Base-by-base conservation (phyloP, 2,888 invertebrate genomes). In the Callyntrura guangdongensis region DNA sequence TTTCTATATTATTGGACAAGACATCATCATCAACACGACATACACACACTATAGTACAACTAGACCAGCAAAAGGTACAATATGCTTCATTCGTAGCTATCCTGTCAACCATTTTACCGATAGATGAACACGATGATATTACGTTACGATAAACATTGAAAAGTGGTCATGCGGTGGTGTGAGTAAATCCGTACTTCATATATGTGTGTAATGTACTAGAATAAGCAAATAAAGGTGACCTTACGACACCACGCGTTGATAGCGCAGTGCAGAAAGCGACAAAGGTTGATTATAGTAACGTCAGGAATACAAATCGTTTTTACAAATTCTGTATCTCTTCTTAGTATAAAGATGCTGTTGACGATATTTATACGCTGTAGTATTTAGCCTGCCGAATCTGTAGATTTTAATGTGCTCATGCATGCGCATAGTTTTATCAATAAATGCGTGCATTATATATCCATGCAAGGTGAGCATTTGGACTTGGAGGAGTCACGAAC, bases 401-500 rank as follows among this genome's bases (percentile, higher is more conserved):
- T 36, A 36, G 36, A 36, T 36, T 36, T 36, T 36, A 36, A 36
- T 36, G 36, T 27, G 56, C 36, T 53, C 12, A 49, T 14, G 53
- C 0, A 49, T 69, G 9, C 20, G 36, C 45, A 69, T 20, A 83
- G 47, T 12, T 49, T 77, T 53, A 53, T 53, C 56, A 77, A 22
- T 53, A 77, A 77, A 74, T 69, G 47, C 36, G 49, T 84, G 69
- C 64, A 64, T 56, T 12, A 83, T n/a, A 83, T 67, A 45, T 64
- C n/a, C 25, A 74, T 47, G 56, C 81, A 82, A 88, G 88, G 82
- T 89, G 82, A 82, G 17, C 79, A 85, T 74, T 86, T 72, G 82
- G 27, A 86, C 74, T 86, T 86, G 90, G 79, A 81, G 36, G 79
- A 85, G 85, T 86, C 90, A 90, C 86, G 90, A 90, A 86, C 59